phyloP scores from a whole-genome alignment of 2,113 vertebrate species.

The Lanius collurio region DNA sequence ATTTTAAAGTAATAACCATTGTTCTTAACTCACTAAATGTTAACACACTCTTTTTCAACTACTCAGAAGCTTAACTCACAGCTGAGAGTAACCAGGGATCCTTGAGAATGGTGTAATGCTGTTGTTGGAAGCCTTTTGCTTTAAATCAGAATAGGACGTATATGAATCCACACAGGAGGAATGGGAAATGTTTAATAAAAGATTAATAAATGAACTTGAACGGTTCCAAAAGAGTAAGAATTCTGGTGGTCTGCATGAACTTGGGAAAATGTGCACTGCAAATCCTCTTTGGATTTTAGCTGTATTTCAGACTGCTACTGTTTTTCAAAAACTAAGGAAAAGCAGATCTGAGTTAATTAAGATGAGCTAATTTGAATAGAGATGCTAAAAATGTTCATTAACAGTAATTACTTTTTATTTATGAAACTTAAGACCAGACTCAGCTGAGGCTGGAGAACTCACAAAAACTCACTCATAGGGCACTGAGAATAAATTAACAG shows the following conservation, averaged over 20 bases:
- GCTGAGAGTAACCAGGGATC: not conserved
- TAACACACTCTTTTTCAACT: not conserved
- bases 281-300: not conserved
- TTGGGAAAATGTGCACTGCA: not conserved
- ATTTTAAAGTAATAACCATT: not conserved
- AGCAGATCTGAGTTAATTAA: not conserved
- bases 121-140: not conserved
- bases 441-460: not conserved
- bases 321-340: not conserved
- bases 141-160: not conserved
- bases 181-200: not conserved
- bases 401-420: not conserved
- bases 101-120: not conserved
- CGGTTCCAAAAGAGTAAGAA: not conserved
- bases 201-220: not conserved
- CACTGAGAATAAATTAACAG: not conserved
- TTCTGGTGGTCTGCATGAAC: not conserved
- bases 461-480: not conserved
- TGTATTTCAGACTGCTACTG: not conserved
- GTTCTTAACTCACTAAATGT: not conserved
- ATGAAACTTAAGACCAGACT: not conserved
- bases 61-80: not conserved
- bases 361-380: not conserved
- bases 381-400: not conserved
- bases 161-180: not conserved